Evolutionary conservation across 2,888 invertebrate species (phyloP).

Genomic region (Ornithoptera alexandrae): DNA sequence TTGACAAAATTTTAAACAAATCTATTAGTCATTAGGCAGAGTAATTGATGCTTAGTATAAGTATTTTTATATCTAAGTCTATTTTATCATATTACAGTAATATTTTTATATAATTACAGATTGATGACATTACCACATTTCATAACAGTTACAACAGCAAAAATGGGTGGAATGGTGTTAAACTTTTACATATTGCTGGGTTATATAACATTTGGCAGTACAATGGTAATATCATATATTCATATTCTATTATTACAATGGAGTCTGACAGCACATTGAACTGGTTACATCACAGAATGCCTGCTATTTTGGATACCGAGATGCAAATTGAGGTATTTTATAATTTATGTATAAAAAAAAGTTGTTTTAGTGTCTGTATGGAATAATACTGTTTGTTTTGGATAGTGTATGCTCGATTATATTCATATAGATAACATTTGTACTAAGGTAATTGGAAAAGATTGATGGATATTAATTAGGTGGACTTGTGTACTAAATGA

Average conservation of each 20-base stretch:
- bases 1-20: too few relatives aligned
- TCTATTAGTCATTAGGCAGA: too few relatives aligned
- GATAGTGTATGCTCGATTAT: too few relatives aligned
- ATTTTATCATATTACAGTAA: too few relatives aligned
- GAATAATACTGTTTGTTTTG: too few relatives aligned
- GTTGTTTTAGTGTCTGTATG: too few relatives aligned
- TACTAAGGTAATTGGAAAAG: too few relatives aligned
- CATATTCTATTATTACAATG: conserved; percentile 89
- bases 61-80: too few relatives aligned
- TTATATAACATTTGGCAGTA: conserved; percentile 85
- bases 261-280: conserved; percentile 83
- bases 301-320: conserved; percentile 86
- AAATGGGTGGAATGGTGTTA: conserved; percentile 81
- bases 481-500: too few relatives aligned
- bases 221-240: conserved; percentile 81
- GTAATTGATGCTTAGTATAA: too few relatives aligned
- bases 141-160: conserved; percentile 67
- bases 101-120: conserved; percentile 40
- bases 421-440: too few relatives aligned
- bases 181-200: conserved; percentile 87
- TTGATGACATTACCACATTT: conserved; percentile 81
- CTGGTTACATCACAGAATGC: conserved; percentile 90
- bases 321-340: conserved; percentile 79
- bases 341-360: conserved; percentile 2
- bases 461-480: too few relatives aligned